These are phyloP conservation scores for Plagodis pulveraria DNA, from an alignment of 2,888 invertebrate species.

Conservation along the genomic window DNA sequence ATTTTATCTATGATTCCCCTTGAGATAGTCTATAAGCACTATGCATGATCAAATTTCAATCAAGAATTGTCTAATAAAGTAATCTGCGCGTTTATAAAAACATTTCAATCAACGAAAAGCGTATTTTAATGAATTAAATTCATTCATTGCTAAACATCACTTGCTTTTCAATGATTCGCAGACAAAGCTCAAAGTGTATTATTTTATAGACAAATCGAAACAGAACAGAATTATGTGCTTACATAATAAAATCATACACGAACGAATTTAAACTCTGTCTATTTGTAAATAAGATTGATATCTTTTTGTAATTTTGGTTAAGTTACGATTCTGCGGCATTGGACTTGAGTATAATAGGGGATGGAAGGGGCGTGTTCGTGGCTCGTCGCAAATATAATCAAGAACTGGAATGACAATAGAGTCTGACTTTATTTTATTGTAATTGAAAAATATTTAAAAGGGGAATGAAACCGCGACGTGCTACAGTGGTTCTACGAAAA, in stretches of 20 bases:
- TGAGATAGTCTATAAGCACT: neutral
- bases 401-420: slow-evolving; percentile 58
- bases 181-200: slow-evolving; percentile 84
- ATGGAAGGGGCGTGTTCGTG: slow-evolving; percentile 80
- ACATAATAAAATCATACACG: slow-evolving; percentile 45
- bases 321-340: slow-evolving; percentile 54
- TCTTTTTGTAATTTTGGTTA: slow-evolving; percentile 33
- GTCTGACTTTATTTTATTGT: slow-evolving; percentile 30
- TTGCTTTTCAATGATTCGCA: slow-evolving; percentile 75
- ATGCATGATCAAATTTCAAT: neutral
- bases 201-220: slow-evolving; percentile 81
- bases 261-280: slow-evolving; percentile 28
- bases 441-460: slow-evolving; percentile 9
- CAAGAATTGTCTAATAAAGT: neutral
- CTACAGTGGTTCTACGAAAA: slow-evolving; percentile 15
- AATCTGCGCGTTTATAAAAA: slow-evolving; percentile 27
- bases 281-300: slow-evolving; percentile 37
- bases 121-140: slow-evolving; percentile 80
- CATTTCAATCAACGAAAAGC: slow-evolving; percentile 60
- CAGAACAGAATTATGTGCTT: slow-evolving; percentile 59
- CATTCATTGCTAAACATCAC: slow-evolving; percentile 77
- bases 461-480: slow-evolving; percentile 11
- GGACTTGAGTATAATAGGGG: slow-evolving; percentile 73
- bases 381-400: slow-evolving; percentile 83
- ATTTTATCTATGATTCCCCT: too few relatives aligned